phyloP scores from a whole-genome alignment of 2,113 vertebrate species.

The Arenaria interpres region DNA sequence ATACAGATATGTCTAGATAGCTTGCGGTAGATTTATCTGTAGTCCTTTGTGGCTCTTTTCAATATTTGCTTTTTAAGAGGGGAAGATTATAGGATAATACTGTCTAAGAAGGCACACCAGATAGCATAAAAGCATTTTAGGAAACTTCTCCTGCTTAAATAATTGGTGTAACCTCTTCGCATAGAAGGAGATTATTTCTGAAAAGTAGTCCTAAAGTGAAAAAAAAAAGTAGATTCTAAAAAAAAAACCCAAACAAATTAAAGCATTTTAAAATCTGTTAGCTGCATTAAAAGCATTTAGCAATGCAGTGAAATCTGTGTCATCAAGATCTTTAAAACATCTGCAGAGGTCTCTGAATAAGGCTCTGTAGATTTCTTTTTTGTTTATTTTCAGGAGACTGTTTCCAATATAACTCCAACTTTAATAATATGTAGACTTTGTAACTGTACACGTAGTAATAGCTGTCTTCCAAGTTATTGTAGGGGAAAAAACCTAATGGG shows the following conservation, averaged over 20 bases:
- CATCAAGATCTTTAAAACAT: not conserved
- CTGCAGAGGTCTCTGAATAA: not conserved
- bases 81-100: not conserved
- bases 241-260: not conserved
- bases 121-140: not conserved
- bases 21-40: not conserved
- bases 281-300: not conserved
- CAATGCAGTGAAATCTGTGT: not conserved
- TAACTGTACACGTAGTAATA: not conserved
- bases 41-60: not conserved
- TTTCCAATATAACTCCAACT: not conserved
- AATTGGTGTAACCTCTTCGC: not conserved
- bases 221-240: too few relatives aligned
- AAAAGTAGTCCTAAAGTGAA: not conserved
- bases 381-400: not conserved
- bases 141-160: not conserved
- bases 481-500: not conserved
- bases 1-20: not conserved
- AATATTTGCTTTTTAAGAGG: not conserved
- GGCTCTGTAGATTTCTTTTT: not conserved
- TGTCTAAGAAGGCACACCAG: not conserved
- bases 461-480: not conserved
- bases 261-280: not conserved
- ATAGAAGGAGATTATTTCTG: not conserved
- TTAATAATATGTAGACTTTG: not conserved